These are phyloP conservation scores for Drymonia ruficornis DNA, from an alignment of 2,888 invertebrate species.

Conservation along the genomic window DNA sequence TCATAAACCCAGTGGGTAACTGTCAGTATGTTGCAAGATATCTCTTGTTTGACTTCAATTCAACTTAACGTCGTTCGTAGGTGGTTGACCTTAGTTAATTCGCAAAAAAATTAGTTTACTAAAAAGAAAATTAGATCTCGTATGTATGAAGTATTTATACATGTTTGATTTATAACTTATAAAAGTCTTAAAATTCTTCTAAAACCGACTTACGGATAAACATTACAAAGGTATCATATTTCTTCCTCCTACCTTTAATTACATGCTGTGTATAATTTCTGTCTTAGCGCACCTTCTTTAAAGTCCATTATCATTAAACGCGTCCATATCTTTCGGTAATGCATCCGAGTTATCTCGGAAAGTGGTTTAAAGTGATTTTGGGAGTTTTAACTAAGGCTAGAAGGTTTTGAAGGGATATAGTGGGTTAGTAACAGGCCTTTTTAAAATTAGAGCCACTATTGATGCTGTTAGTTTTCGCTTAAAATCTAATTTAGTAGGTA, in stretches of 20 bases:
- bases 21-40: not conserved
- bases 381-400: not conserved
- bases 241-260: conserved; percentile 16
- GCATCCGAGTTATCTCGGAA: conserved; percentile 21
- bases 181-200: not conserved
- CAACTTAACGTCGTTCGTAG: no score
- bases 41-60: no score
- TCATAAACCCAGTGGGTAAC: not conserved
- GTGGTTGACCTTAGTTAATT: no score
- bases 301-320: conserved; percentile 10
- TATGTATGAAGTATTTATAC: no score
- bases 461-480: no score
- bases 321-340: conserved; percentile 6
- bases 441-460: no score
- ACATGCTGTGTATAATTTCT: conserved; percentile 2
- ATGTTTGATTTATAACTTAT: not conserved
- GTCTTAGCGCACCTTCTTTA: not conserved
- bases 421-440: not conserved
- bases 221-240: conserved; percentile 16
- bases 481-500: no score
- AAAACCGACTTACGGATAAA: not conserved
- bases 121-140: not conserved
- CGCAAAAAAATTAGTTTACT: no score
- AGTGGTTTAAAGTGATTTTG: conserved; percentile 22
- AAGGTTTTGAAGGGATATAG: not conserved